phyloP scores from a whole-genome alignment of 2,797 vertebrate species.

The Dipus sagitta region DNA sequence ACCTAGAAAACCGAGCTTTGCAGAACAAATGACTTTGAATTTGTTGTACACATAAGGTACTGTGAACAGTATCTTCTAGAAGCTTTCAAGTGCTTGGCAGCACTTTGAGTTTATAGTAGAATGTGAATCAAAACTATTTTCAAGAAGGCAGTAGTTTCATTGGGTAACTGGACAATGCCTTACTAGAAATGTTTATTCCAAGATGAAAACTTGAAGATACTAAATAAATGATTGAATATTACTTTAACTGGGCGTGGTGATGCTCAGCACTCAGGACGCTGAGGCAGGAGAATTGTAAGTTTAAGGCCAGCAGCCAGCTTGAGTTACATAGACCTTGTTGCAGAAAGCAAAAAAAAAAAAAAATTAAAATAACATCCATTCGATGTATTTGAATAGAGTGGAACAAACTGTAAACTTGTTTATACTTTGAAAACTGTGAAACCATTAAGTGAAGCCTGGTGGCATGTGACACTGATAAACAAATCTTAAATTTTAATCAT shows the following conservation, averaged over 20 bases:
- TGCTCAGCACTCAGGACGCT: neutral
- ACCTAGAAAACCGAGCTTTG: neutral
- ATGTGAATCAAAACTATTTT: neutral
- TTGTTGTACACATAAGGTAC: neutral
- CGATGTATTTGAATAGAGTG: neutral
- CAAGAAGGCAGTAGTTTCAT: neutral
- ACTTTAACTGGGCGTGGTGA: neutral
- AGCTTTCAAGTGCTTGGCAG: neutral
- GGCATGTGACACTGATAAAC: neutral
- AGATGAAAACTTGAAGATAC: neutral
- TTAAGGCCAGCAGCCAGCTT: neutral
- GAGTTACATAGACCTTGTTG: neutral
- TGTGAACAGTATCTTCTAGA: neutral
- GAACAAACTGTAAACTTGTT: neutral
- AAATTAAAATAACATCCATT: neutral
- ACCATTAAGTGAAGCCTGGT: neutral
- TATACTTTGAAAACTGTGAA: neutral
- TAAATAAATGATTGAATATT: neutral
- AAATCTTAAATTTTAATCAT: neutral
- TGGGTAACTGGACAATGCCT: neutral
- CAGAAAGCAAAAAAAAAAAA: neutral
- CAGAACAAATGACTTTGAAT: neutral
- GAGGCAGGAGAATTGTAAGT: neutral
- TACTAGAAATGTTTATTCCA: constrained; percentile 9
- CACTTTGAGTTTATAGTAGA: neutral